Percentiles rank a stretch among this genome's conserved stretches.
Conservation (phyloP, 2,113 vertebrate species). For the Malurus elegans region DNA sequence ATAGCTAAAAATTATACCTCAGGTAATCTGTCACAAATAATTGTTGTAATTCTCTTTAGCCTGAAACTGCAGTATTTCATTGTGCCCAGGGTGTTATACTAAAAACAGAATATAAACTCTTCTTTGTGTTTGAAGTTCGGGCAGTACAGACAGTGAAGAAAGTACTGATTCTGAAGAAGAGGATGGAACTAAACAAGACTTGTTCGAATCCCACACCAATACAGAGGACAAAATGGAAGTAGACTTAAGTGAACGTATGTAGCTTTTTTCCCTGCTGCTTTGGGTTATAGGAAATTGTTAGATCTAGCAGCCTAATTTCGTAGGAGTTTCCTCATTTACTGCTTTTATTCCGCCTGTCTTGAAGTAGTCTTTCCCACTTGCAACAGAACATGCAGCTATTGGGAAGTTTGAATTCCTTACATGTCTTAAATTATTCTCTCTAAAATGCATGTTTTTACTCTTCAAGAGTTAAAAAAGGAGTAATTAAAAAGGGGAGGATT, state of each 20-base stretch:
- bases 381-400: not conserved
- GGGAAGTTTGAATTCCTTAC: not conserved
- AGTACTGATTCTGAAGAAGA: constrained; percentile 99
- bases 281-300: not conserved
- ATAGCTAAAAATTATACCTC: not conserved
- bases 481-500: not conserved
- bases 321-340: not conserved
- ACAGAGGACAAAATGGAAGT: constrained; percentile 96
- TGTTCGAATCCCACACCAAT: constrained; percentile 81
- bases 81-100: not conserved
- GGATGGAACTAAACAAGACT: constrained; percentile 86
- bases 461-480: not conserved
- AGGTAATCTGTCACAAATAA: not conserved
- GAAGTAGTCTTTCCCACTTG: not conserved
- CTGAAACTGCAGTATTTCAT: not conserved
- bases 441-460: not conserved
- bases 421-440: not conserved
- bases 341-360: not conserved
- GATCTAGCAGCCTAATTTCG: not conserved
- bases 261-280: not conserved
- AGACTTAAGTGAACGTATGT: constrained; percentile 82
- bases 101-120: not conserved
- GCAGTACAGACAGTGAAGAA: constrained; percentile 97
- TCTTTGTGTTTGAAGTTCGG: constrained; percentile 79
- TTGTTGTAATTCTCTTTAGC: not conserved